A percentile compares a stretch with the other conserved stretches of the same genome.
Evolutionary conservation across 2,797 vertebrate genomes (phyloP).

Genomic region (Danio jaintianensis): DNA sequence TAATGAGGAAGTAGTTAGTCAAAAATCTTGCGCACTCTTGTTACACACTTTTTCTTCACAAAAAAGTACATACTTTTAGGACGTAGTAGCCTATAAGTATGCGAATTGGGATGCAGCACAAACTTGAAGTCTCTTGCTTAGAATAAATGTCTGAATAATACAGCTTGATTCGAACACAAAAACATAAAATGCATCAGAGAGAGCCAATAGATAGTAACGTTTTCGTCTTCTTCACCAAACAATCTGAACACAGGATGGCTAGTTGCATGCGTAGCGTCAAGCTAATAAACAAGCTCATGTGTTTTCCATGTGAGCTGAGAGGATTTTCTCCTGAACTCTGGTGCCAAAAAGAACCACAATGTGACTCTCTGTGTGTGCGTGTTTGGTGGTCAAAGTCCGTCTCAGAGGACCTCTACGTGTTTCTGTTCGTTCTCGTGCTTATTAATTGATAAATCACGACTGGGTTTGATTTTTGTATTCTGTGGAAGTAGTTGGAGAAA

Average conservation of each 20-base stretch:
- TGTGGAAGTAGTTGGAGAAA: slow-evolving; percentile 71
- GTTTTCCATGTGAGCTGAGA: neutral
- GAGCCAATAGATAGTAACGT: neutral
- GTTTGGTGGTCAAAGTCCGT: slow-evolving; percentile 61
- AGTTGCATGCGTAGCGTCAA: neutral
- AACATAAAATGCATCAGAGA: neutral
- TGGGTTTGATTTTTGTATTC: slow-evolving; percentile 77
- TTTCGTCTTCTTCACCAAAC: neutral
- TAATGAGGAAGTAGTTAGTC: too few relatives aligned
- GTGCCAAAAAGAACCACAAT: slow-evolving; percentile 64
- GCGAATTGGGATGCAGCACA: too few relatives aligned
- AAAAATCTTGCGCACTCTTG: too few relatives aligned
- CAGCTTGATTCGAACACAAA: neutral
- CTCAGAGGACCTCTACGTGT: slow-evolving; percentile 76
- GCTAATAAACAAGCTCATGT: slow-evolving; percentile 6
- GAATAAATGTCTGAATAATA: too few relatives aligned
- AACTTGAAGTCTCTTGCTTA: too few relatives aligned
- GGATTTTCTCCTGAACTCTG: slow-evolving; percentile 43
- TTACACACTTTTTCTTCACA: too few relatives aligned
- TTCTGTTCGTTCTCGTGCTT: slow-evolving; percentile 73
- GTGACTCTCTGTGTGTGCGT: neutral
- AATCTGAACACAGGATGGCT: neutral
- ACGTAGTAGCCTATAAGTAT: too few relatives aligned
- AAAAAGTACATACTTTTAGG: too few relatives aligned
- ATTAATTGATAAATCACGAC: slow-evolving; percentile 70